These are phyloP conservation scores for Harlomillsia oculata DNA, from an alignment of 1,140 invertebrate genomes.

Conservation along the genomic window DNA sequence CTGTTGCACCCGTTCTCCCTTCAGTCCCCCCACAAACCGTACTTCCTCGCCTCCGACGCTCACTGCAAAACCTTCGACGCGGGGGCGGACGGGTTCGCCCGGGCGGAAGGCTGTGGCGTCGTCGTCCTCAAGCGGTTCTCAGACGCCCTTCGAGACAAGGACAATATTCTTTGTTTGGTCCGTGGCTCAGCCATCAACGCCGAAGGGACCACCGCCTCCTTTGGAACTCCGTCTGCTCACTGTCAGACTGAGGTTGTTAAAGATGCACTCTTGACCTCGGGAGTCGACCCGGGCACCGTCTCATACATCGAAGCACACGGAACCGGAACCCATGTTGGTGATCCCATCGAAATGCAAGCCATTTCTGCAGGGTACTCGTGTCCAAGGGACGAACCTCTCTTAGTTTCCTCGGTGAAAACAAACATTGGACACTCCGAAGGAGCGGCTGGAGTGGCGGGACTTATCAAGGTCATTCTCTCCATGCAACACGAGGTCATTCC, in stretches of 20 bases:
- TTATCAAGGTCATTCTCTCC: conserved; percentile 12
- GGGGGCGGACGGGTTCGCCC: conserved; percentile 16
- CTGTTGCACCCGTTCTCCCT: too few species aligned
- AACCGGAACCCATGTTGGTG: conserved; percentile 47
- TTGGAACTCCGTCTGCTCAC: conserved; percentile 12
- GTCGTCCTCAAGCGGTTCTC: conserved; percentile 14
- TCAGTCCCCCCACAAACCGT: neutral
- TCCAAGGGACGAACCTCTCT: conserved; percentile 41
- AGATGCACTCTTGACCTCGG: conserved; percentile 46
- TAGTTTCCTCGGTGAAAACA: conserved; percentile 50
- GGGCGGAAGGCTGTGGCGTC: conserved; percentile 18
- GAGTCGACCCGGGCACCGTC: conserved; percentile 44
- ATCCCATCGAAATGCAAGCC: conserved; percentile 38
- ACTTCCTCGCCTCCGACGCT: neutral
- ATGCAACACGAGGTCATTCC: conserved; percentile 17
- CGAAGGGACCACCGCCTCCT: conserved; percentile 12
- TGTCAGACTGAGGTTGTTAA: conserved; percentile 44
- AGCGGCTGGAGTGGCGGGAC: conserved; percentile 38
- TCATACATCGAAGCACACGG: conserved; percentile 52
- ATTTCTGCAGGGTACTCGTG: conserved; percentile 45
- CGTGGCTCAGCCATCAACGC: conserved; percentile 15
- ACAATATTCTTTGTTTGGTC: conserved; percentile 12
- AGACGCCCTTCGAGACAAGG: conserved; percentile 8
- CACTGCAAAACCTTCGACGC: conserved; percentile 20
- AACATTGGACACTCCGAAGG: conserved; percentile 52